Conservation (phyloP, 2,888 invertebrate genomes). For the Protophormia terraenovae region DNA sequence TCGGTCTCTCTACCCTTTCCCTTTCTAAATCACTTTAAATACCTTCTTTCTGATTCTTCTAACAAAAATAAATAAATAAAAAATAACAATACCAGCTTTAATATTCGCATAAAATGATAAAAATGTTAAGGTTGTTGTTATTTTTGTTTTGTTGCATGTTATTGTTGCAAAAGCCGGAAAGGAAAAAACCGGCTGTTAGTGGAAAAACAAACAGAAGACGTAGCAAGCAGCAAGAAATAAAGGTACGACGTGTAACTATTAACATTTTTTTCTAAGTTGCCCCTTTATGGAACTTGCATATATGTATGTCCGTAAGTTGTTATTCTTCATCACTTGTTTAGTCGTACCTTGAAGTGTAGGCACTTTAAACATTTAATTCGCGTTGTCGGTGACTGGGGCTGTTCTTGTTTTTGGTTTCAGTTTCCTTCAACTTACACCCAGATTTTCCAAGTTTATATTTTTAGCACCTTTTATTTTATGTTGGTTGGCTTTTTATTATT, state of each 20-base stretch:
- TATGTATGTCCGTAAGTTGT: not conserved
- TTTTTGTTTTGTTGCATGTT: slow-evolving; percentile 6
- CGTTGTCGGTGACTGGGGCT: not conserved
- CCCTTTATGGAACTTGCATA: not conserved
- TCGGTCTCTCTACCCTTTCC: slow-evolving; percentile 16
- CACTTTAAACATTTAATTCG: not conserved
- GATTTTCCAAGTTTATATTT: slow-evolving; percentile 26
- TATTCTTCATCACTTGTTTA: not conserved
- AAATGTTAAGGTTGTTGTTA: slow-evolving; percentile 30
- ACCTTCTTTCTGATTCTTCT: slow-evolving; percentile 1
- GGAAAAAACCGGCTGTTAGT: slow-evolving; percentile 31
- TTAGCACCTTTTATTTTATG: slow-evolving; percentile 19
- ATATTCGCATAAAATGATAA: no score
- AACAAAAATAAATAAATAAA: no score
- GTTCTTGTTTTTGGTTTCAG: slow-evolving; percentile 14
- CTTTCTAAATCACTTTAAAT: slow-evolving; percentile 58
- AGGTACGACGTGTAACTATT: slow-evolving; percentile 45
- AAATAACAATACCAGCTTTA: no score
- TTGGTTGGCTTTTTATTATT: not conserved
- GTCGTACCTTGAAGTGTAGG: not conserved
- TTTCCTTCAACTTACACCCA: slow-evolving; percentile 38
- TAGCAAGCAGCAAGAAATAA: slow-evolving; percentile 1
- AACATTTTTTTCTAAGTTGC: slow-evolving; percentile 7
- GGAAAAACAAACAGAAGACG: slow-evolving; percentile 11
- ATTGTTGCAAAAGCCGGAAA: slow-evolving; percentile 50